phyloP scores from a whole-genome alignment of 1,140 invertebrate genomes.

The Parasteatoda tepidariorum region DNA sequence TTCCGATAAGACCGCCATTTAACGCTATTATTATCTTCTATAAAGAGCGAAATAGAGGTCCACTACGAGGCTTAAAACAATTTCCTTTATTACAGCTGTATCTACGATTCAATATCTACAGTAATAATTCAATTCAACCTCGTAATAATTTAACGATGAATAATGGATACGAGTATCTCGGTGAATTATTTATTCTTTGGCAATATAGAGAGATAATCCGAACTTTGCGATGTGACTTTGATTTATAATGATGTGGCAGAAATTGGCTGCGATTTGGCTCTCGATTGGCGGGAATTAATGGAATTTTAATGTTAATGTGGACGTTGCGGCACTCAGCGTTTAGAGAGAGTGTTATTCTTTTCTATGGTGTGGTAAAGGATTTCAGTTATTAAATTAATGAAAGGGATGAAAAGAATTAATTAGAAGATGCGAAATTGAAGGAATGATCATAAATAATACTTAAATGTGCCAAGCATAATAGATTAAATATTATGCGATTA shows the following conservation, averaged over 20 bases:
- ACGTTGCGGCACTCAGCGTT: background rate
- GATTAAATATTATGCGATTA: no score
- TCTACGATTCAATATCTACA: constrained; percentile 19
- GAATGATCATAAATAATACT: background rate
- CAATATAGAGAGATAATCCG: constrained; percentile 48
- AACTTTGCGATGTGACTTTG: constrained; percentile 24
- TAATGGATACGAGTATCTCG: constrained; percentile 36
- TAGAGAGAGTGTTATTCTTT: background rate
- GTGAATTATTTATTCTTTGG: constrained; percentile 53
- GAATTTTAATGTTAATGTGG: constrained; percentile 24
- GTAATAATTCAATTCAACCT: constrained; percentile 56
- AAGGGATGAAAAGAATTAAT: background rate
- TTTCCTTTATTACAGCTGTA: constrained; percentile 48
- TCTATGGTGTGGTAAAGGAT: background rate
- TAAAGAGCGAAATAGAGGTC: background rate
- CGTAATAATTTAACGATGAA: constrained; percentile 58
- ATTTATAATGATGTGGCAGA: constrained; percentile 31
- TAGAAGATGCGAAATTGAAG: background rate
- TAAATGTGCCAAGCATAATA: no score
- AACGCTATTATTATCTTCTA: constrained; percentile 45
- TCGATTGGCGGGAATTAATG: constrained; percentile 44
- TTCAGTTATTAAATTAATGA: background rate
- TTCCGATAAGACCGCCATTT: constrained; percentile 44
- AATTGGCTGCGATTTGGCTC: background rate
- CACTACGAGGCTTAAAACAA: constrained; percentile 42